These are phyloP conservation scores for Galeruca laticollis DNA, from an alignment of 2,888 invertebrate genomes.

Conservation along the genomic window DNA sequence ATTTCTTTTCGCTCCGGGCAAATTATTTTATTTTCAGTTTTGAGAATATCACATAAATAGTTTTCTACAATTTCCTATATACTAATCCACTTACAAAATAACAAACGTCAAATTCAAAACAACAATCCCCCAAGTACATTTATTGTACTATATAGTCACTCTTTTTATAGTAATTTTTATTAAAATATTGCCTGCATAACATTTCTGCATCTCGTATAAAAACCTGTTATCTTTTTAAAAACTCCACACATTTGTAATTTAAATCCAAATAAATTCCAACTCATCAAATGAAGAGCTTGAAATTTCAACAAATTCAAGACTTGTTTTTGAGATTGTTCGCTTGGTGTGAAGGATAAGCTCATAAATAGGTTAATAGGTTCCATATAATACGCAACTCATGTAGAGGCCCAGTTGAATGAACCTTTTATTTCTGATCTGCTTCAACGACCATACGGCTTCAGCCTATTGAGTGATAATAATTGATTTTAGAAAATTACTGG, in stretches of 20 bases:
- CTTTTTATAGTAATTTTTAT: too few species aligned
- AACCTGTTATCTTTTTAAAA: neutral
- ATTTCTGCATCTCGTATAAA: neutral
- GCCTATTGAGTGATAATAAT: conserved; percentile 16
- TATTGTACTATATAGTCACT: neutral
- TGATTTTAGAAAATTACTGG: conserved; percentile 10
- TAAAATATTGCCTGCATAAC: too few species aligned
- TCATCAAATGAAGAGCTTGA: neutral
- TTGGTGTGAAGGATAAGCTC: neutral
- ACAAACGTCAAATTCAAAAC: neutral
- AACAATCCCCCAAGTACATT: neutral
- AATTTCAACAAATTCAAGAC: neutral
- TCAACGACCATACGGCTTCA: neutral
- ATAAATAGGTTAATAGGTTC: conserved; percentile 12
- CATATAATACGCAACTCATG: conserved; percentile 5
- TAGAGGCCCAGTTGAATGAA: neutral
- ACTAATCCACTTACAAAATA: too few species aligned
- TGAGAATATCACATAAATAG: too few species aligned
- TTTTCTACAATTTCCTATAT: too few species aligned
- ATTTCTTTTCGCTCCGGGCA: too few species aligned
- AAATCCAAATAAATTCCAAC: neutral
- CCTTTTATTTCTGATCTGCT: conserved; percentile 11
- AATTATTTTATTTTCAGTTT: too few species aligned
- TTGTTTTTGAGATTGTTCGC: neutral
- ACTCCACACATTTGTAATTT: too few species aligned